Conservation (phyloP, 2,888 invertebrate species). For the Drosophila koepferae region DNA sequence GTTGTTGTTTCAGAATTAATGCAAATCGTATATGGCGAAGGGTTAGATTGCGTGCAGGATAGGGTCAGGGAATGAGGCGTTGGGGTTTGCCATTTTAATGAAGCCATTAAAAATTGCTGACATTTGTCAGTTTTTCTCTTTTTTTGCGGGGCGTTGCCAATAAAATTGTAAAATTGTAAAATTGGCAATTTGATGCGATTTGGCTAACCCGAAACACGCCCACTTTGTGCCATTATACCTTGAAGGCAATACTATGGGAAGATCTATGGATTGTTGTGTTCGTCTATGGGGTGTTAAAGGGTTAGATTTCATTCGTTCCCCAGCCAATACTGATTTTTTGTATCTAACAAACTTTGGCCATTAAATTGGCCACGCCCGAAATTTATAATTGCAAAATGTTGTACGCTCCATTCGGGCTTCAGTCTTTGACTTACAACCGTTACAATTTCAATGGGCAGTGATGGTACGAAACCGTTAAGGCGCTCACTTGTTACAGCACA, state of each 20-base stretch:
- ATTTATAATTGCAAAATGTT: conserved; percentile 72
- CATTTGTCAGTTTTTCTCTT: conserved; percentile 66
- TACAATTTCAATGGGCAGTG: conserved; percentile 48
- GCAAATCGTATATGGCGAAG: conserved; percentile 68
- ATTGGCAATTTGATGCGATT: conserved; percentile 63
- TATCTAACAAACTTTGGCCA: conserved; percentile 67
- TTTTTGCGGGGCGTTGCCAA: conserved; percentile 64
- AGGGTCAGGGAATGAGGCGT: conserved; percentile 19
- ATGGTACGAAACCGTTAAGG: conserved; percentile 58
- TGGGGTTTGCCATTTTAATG: conserved; percentile 61
- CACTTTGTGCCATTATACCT: conserved; percentile 33
- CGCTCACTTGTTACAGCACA: conserved; percentile 68
- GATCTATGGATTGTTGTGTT: conserved; percentile 38
- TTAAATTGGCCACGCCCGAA: conserved; percentile 69
- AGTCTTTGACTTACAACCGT: conserved; percentile 43
- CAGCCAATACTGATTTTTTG: neutral
- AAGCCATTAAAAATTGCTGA: conserved; percentile 78
- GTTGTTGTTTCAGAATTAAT: conserved; percentile 42
- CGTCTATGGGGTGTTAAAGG: conserved; percentile 51
- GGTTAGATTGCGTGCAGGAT: conserved; percentile 37
- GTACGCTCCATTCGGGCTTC: conserved; percentile 40
- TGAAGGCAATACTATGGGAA: conserved; percentile 19
- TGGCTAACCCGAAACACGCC: conserved; percentile 43
- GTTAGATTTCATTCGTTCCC: conserved; percentile 34
- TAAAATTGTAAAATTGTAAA: conserved; percentile 67